phyloP scores from a whole-genome alignment of 2,797 vertebrate species.

The Premnoplex brunnescens region DNA sequence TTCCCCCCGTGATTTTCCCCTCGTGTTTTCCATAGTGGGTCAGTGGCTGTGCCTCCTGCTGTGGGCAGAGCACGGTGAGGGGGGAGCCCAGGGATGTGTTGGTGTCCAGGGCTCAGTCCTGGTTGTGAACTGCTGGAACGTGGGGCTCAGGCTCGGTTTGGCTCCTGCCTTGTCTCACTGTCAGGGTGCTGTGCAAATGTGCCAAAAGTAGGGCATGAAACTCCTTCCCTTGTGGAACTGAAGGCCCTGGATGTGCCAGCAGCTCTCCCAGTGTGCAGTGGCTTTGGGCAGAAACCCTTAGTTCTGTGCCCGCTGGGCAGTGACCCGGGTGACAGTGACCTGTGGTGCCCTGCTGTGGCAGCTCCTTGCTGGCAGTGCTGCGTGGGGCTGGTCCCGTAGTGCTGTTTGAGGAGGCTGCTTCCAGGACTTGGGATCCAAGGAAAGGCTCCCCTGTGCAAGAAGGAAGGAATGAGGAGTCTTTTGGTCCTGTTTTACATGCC shows the following conservation, averaged over 20 bases:
- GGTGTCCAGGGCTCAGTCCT: not conserved
- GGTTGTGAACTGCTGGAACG: accelerated
- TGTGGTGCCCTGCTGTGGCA: no score
- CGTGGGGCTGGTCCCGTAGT: accelerated
- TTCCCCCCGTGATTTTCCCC: not conserved
- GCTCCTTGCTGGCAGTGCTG: not conserved
- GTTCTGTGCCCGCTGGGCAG: not conserved
- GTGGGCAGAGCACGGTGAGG: accelerated
- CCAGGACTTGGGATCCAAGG: not conserved
- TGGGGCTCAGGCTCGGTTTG: accelerated
- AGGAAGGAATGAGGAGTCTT: not conserved
- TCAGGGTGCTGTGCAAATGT: accelerated
- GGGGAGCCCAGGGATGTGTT: accelerated
- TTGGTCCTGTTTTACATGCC: not conserved
- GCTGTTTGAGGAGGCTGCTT: not conserved
- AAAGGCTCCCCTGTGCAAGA: not conserved
- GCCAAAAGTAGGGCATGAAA: not conserved
- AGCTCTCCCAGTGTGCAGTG: not conserved
- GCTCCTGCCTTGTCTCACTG: not conserved
- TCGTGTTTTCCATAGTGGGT: accelerated
- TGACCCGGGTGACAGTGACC: not conserved
- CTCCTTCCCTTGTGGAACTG: not conserved
- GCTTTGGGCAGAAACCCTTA: not conserved
- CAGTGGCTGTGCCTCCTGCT: accelerated
- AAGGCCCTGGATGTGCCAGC: not conserved